These are phyloP conservation scores for Lepilemur ruficaudatus DNA, from an alignment of 2,797 vertebrate genomes.

Conservation along the genomic window DNA sequence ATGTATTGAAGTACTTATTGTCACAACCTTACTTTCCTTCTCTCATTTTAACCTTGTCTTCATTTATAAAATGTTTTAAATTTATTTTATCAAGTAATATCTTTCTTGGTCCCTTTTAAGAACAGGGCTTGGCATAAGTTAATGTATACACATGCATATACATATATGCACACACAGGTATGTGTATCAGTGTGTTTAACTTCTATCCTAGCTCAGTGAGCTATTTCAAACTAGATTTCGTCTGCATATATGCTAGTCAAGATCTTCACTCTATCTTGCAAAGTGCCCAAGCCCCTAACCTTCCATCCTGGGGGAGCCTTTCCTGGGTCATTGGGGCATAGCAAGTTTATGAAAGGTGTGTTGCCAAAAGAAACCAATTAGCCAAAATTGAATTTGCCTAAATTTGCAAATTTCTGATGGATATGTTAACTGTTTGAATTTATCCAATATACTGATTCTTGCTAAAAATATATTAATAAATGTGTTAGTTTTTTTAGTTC, in stretches of 20 bases:
- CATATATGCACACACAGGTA: neutral
- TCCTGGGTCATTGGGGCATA: neutral
- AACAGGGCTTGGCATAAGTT: neutral
- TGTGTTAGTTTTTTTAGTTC: neutral
- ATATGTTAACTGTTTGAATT: neutral
- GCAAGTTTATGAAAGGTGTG: neutral
- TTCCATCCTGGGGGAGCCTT: neutral
- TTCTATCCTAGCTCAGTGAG: neutral
- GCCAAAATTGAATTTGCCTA: neutral
- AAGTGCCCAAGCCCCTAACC: neutral
- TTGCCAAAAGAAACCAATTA: neutral
- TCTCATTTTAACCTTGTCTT: neutral
- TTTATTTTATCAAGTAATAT: neutral
- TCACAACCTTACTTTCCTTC: neutral
- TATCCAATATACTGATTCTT: neutral
- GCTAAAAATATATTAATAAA: neutral
- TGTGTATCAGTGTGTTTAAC: neutral
- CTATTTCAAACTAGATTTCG: neutral
- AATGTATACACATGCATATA: neutral
- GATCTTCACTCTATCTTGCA: neutral
- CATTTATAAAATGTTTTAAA: neutral
- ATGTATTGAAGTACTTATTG: neutral
- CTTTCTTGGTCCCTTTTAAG: neutral
- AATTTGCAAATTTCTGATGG: neutral
- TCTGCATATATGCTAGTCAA: neutral